phyloP scores from a whole-genome alignment of 2,888 invertebrate species.

The Clostera curtula region DNA sequence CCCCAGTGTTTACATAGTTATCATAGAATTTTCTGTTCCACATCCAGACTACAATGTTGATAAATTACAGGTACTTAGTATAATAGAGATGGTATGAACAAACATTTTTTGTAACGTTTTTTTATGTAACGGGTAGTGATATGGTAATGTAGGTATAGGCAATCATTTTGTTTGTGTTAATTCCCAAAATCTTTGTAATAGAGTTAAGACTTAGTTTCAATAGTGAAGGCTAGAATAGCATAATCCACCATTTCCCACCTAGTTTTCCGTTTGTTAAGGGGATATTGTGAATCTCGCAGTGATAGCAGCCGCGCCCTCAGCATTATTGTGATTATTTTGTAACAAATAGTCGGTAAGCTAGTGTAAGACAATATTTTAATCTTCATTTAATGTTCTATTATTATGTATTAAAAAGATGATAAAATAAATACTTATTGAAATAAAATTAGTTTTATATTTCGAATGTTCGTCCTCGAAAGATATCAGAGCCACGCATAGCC shows the following conservation, averaged over 20 bases:
- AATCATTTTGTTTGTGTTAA: no score
- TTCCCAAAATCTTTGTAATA: no score
- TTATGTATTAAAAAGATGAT: slow-evolving; percentile 33
- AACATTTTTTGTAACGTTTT: no score
- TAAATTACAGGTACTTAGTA: no score
- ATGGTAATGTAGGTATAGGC: no score
- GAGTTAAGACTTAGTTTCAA: neutral
- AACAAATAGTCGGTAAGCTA: slow-evolving; percentile 52
- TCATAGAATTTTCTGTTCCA: no score
- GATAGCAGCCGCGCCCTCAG: slow-evolving; percentile 44
- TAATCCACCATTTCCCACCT: neutral
- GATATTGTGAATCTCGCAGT: slow-evolving; percentile 19
- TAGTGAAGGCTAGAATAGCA: neutral
- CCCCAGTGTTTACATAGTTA: no score
- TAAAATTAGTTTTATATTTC: slow-evolving; percentile 12
- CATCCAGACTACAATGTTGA: no score
- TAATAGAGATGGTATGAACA: no score
- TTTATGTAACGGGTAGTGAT: no score
- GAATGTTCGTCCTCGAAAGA: no score
- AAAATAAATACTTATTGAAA: slow-evolving; percentile 50
- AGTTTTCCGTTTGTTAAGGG: neutral
- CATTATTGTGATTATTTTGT: slow-evolving; percentile 55
- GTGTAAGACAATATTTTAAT: slow-evolving; percentile 54
- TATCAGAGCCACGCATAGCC: no score
- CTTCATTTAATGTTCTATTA: slow-evolving; percentile 57